These are phyloP conservation scores for Cataglyphis altisquamis DNA, from an alignment of 2,888 invertebrate species.

Conservation along the genomic window DNA sequence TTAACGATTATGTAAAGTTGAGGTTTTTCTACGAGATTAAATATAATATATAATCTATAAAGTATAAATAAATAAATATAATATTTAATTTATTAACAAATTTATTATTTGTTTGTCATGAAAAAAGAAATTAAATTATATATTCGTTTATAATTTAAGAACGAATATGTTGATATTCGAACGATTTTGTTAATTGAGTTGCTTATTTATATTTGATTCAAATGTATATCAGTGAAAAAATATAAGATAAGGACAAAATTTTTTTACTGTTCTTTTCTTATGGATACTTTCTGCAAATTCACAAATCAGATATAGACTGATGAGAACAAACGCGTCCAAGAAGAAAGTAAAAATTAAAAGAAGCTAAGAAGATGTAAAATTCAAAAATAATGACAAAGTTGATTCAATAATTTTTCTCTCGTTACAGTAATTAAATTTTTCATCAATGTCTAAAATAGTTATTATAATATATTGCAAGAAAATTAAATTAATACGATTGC, in stretches of 20 bases:
- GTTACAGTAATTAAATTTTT: conserved; percentile 15
- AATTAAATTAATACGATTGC: neutral
- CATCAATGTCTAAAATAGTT: neutral
- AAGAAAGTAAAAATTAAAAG: neutral
- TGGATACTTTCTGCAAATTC: neutral
- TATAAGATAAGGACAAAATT: neutral
- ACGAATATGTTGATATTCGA: neutral
- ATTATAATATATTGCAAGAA: neutral
- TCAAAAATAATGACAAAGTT: neutral
- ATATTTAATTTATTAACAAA: conserved; percentile 14
- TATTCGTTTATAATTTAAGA: neutral
- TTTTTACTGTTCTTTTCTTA: neutral
- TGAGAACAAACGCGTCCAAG: neutral
- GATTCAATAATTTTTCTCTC: neutral
- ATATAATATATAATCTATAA: neutral
- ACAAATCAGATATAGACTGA: neutral
- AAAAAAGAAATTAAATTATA: conserved; percentile 13
- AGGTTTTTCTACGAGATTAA: neutral
- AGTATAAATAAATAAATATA: neutral
- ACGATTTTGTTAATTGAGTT: no score
- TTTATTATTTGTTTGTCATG: conserved; percentile 1
- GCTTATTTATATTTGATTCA: no score
- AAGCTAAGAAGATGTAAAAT: neutral
- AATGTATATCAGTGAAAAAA: no score
- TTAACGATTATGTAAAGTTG: conserved; percentile 7